phyloP scores from a whole-genome alignment of 2,888 invertebrate genomes.

The Odontocerum albicorne region DNA sequence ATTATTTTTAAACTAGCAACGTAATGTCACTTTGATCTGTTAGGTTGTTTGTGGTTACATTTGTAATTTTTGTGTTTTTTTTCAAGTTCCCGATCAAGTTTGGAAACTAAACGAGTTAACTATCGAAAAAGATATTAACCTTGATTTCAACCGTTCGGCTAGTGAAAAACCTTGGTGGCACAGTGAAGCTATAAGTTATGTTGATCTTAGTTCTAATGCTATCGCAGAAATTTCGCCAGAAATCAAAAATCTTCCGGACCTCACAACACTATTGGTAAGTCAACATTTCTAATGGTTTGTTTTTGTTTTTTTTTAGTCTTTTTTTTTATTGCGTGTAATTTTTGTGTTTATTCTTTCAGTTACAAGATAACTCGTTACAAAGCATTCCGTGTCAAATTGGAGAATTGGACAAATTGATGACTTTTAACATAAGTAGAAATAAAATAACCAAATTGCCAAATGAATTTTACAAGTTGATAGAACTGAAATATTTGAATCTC shows the following conservation, averaged over 20 bases:
- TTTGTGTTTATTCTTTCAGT: conserved; percentile 51
- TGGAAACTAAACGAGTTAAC: conserved; percentile 73
- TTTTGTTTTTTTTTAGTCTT: background rate
- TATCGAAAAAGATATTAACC: conserved; percentile 60
- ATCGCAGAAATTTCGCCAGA: conserved; percentile 64
- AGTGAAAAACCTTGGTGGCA: conserved; percentile 81
- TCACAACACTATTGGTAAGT: conserved; percentile 70
- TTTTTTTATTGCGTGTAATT: conserved; percentile 18
- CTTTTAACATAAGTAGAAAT: conserved; percentile 70
- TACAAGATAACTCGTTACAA: conserved; percentile 81
- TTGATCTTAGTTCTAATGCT: conserved; percentile 78
- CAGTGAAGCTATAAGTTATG: conserved; percentile 71
- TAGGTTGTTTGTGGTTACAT: conserved; percentile 5
- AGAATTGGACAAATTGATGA: conserved; percentile 65
- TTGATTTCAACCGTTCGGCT: conserved; percentile 60
- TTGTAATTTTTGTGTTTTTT: conserved; percentile 33
- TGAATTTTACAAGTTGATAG: conserved; percentile 69
- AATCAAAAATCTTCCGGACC: conserved; percentile 66
- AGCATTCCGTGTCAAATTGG: conserved; percentile 74
- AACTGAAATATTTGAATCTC: conserved; percentile 70
- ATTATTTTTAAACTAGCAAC: background rate
- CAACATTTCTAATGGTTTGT: conserved; percentile 2
- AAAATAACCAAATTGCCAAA: conserved; percentile 63
- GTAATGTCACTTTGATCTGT: background rate
- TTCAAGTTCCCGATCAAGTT: conserved; percentile 70